These are phyloP conservation scores for Halcyon malimbica DNA, from an alignment of 2,113 vertebrate genomes.

Conservation along the genomic window DNA sequence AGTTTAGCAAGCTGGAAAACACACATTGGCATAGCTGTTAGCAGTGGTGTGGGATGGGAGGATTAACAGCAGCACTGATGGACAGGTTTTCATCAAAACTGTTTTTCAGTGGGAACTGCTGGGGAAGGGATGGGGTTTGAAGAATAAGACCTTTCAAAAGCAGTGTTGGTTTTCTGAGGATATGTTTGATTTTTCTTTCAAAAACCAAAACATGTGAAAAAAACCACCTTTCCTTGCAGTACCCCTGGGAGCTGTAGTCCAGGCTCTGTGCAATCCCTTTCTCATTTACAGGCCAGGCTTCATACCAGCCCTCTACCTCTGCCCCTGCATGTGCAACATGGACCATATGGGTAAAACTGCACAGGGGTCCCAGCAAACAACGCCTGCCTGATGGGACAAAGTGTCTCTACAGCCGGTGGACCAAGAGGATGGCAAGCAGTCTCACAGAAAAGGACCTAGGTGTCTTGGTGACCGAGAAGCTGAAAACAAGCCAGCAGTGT, in stretches of 20 bases:
- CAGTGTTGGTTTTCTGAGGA: not conserved
- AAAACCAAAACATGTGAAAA: not conserved
- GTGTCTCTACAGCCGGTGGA: not conserved
- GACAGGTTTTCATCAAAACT: not conserved
- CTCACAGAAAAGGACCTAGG: rapidly evolving
- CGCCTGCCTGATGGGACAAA: not conserved
- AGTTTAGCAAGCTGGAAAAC: conserved; percentile 68
- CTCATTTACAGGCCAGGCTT: not conserved
- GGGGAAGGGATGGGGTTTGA: not conserved
- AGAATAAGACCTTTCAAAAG: conserved; percentile 43
- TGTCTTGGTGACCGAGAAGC: not conserved
- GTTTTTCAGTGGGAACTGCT: not conserved
- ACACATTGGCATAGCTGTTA: conserved; percentile 37
- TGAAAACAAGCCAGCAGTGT: not conserved
- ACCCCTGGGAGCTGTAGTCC: not conserved
- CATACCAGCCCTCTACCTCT: not conserved
- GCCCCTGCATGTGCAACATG: not conserved
- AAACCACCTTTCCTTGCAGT: not conserved
- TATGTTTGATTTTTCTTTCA: conserved; percentile 34
- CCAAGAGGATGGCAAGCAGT: not conserved
- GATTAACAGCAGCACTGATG: not conserved
- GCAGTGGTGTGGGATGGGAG: not conserved
- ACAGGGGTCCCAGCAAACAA: not conserved
- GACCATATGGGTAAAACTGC: not conserved
- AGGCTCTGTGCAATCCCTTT: not conserved